These are phyloP conservation scores for Cacoxenus indagator DNA, from an alignment of 2,888 invertebrate species.

Conservation along the genomic window DNA sequence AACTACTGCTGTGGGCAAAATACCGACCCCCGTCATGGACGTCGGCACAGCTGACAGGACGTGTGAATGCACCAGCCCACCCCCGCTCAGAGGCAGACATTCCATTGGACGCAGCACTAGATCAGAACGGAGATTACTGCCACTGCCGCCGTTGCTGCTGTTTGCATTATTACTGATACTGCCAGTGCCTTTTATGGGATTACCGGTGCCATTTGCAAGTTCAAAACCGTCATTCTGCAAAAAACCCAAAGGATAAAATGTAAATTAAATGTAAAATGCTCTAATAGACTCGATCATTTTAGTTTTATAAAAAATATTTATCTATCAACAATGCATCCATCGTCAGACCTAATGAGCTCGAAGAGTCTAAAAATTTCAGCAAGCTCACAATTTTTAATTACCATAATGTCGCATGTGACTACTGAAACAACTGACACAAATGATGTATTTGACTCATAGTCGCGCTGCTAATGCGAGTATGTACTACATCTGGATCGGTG, in stretches of 20 bases:
- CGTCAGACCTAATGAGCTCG: no score
- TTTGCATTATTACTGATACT: conserved; percentile 33
- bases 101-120: conserved; percentile 76
- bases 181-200: conserved; percentile 46
- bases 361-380: no score
- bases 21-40: background rate
- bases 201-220: conserved; percentile 51
- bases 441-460: background rate
- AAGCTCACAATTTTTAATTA: no score
- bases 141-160: conserved; percentile 34
- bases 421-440: background rate
- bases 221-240: conserved; percentile 62
- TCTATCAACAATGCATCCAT: no score
- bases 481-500: background rate
- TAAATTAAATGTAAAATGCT: background rate
- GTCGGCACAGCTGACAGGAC: conserved; percentile 25
- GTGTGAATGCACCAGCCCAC: conserved; percentile 38
- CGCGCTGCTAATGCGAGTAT: background rate
- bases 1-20: conserved; percentile 55
- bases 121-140: conserved; percentile 36
- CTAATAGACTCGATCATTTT: no score
- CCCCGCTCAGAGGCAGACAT: conserved; percentile 82
- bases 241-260: background rate
- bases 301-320: no score
- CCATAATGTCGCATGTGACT: background rate